phyloP scores from a whole-genome alignment of 1,140 invertebrate genomes.

The Stratiolaelaps scimitus region DNA sequence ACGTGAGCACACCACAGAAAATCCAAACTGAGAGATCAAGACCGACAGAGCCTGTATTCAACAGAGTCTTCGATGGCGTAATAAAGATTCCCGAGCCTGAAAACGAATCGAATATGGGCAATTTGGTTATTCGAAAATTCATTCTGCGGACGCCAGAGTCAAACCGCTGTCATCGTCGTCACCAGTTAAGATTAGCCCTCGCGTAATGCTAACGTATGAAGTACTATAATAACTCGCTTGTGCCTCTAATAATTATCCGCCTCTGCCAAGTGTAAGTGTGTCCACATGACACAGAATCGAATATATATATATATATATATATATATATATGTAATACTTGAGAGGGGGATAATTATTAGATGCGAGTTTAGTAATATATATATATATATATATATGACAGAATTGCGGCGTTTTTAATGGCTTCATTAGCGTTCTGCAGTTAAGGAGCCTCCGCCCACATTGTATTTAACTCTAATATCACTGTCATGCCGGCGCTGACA shows the following conservation, averaged over 20 bases:
- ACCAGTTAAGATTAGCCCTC: not conserved
- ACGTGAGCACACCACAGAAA: not conserved
- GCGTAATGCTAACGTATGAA: not conserved
- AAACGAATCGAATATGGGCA: slow-evolving; percentile 8
- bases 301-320: no score
- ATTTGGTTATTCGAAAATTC: not conserved
- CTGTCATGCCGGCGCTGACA: no score
- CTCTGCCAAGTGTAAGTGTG: not conserved
- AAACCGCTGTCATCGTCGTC: not conserved
- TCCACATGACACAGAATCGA: not conserved
- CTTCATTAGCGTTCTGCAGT: no score
- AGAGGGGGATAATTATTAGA: no score
- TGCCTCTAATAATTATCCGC: not conserved
- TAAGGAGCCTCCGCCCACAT: no score
- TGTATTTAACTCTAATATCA: no score
- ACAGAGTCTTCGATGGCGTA: not conserved
- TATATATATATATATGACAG: no score
- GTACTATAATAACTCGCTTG: not conserved
- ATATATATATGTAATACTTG: no score
- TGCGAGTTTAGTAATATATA: no score
- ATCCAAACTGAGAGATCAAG: slow-evolving; percentile 3
- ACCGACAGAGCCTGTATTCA: not conserved
- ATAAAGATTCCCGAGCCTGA: slow-evolving; percentile 2
- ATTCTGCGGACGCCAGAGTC: not conserved
- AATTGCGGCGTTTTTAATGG: no score